phyloP scores from a whole-genome alignment of 2,888 invertebrate species.

The Rambutsinella grinnellia region DNA sequence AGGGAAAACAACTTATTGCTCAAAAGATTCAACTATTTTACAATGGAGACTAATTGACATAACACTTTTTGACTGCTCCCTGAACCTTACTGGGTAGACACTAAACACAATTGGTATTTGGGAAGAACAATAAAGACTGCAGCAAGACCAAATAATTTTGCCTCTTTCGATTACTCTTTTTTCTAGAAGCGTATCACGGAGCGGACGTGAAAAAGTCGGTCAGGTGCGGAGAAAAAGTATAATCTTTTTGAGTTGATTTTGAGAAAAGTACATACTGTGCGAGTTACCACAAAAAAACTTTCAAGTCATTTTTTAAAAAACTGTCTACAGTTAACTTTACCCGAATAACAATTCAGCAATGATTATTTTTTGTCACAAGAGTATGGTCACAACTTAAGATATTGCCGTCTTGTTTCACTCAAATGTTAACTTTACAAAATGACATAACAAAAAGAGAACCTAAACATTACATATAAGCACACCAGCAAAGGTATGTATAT shows the following conservation, averaged over 20 bases:
- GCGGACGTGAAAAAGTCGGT: conserved; percentile 36
- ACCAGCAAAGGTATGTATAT: too few relatives aligned
- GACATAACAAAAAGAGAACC: too few relatives aligned
- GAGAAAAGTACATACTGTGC: conserved; percentile 17
- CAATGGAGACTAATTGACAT: neutral
- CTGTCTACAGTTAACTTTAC: too few relatives aligned
- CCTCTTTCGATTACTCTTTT: conserved; percentile 6
- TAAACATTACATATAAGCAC: too few relatives aligned
- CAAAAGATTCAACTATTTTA: too few relatives aligned
- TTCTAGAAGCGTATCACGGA: conserved; percentile 45
- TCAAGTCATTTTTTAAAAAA: too few relatives aligned
- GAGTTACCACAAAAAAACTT: conserved; percentile 21
- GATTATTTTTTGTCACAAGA: conserved; percentile 36
- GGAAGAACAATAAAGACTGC: conserved; percentile 7
- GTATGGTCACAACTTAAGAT: conserved; percentile 40
- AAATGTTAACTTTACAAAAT: too few relatives aligned
- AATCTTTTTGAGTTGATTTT: conserved; percentile 12
- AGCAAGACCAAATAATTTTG: conserved; percentile 24
- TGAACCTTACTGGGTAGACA: neutral
- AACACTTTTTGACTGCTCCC: neutral
- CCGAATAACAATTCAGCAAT: conserved; percentile 1
- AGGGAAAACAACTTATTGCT: neutral
- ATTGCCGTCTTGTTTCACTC: too few relatives aligned
- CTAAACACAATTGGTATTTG: too few relatives aligned
- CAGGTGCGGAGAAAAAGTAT: conserved; percentile 30